Evolutionary conservation across 2,113 vertebrate species (phyloP), one percentile per base, ranked within the genome.

Genomic region (Pseudorasbora parva): DNA sequence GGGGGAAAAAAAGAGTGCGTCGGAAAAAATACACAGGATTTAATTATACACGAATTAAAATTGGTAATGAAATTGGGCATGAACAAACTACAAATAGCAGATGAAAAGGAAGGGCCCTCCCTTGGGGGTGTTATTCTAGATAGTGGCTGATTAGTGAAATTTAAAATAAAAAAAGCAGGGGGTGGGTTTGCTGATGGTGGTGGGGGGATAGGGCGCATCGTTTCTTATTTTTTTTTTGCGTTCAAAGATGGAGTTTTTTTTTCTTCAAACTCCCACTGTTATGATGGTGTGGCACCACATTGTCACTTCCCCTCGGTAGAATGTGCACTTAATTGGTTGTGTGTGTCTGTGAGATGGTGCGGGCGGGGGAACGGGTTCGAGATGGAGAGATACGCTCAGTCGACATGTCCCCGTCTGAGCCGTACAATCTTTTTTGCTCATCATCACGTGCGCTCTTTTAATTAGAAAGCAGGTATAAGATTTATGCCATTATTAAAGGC

Each of bases 1-100:
- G 21, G 64, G 19, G 2, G 23, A 59, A 85, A 85, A 76, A 96
- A 95, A 92, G 95, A 96, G 96, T 95, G 95, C 97, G 96, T 97
- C 95, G 94, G 96, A 74, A 96, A 96, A 97, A 98, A 98, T 97
- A 98, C 96, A 97, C 96, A 96, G 96, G 96, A 97, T 99, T 97
- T 98, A 98, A 98, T 98, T 98, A 99, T 96, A 98, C 95, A 96
- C 95, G 95, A 98, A 99, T 98, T 98, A 98, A 98, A 98, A 97
- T 97, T 96, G 96, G 96, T 98, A 99, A 99, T 98, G 97, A 97
- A 98, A 98, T 94, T 97, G 96, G 96, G 96, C 97, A 97, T 95
- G 94, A 95, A 95, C 94, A 94, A 93, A 95, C 94, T 96, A 97
- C 97, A 98, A 98, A 98, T 97, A 95, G 94, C 93, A 95, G 94